Conservation (phyloP, 2,888 invertebrate genomes). For the Pristionchus mayeri region DNA sequence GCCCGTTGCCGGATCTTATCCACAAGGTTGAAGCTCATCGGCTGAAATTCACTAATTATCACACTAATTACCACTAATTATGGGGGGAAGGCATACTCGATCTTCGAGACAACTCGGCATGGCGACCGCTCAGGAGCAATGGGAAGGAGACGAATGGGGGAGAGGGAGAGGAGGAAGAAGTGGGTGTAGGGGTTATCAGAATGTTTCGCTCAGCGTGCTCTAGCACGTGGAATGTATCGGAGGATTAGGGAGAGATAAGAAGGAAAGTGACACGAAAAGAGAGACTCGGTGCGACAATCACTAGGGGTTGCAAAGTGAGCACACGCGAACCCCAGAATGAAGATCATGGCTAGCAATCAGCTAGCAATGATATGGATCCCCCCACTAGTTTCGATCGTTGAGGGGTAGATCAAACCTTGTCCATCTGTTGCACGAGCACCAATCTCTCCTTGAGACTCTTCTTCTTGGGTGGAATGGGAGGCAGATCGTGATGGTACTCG, state of each 20-base stretch:
- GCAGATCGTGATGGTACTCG: neutral
- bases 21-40: conserved; percentile 54
- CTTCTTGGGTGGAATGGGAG: neutral
- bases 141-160: neutral
- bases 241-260: neutral
- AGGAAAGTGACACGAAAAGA: neutral
- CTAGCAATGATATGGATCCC: neutral
- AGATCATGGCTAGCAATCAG: neutral
- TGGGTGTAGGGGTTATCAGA: neutral
- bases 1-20: conserved; percentile 60
- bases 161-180: neutral
- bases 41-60: neutral
- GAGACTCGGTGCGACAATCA: neutral
- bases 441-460: conserved; percentile 5
- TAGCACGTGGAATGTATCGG: conserved; percentile 7
- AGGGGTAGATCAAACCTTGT: neutral
- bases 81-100: neutral
- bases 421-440: neutral
- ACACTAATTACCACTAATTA: neutral
- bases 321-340: neutral
- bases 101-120: neutral
- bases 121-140: neutral
- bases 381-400: neutral
- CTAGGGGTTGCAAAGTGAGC: neutral
- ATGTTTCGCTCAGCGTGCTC: neutral